Base-by-base conservation (phyloP, 2,113 vertebrate genomes). In the Edolisoma coerulescens region DNA sequence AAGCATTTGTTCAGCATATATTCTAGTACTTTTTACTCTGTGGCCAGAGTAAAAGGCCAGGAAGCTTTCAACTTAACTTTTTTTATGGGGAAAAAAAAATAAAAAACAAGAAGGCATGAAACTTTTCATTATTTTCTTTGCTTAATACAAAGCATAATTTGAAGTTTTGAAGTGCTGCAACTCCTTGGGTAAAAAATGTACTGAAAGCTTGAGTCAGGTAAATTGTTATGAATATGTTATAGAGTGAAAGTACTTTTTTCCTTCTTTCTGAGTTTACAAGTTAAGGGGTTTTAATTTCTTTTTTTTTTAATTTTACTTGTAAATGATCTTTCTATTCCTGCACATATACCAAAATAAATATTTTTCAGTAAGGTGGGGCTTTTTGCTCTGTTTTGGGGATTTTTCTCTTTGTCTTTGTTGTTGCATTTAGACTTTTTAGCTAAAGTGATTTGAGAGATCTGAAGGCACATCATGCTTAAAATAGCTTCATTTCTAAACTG, bases 281-380 rank as follows among this genome's bases (percentile, higher is more conserved):
- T 4, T 49, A 39, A 24, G 10, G 20, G 2, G 8, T 5, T 64
- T 35, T 18, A 7, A 4, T 42, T 39, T 33, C 8, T 7, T 13
- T 42, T 9, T 27, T 26, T 9, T 2, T 57, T 41, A n/a, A n/a
- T 41, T 52, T 24, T 6, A 28, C 2, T 73, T 6, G 9, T n/a
- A 60, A 65, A 32, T 63, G 6, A 69, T 5, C 7, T 73, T 73
- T 2, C 5, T 85, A 24, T 44, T 56, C n/a, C 16, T 69, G 6
- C 47, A 22, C 2, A 33, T 45, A 12, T 44, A 81, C 7, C 1
- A 80, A 87, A 88, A 39, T 11, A 53, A 45, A 23, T 24, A 39
- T 33, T 74, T 80, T 64, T 22, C 1, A 2, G 12, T 33, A 3
- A 1, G 1, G 3, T 39, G 13, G 1, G 5, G 0, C 12, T 12